Conservation (phyloP, 1,140 invertebrate species). For the Drosophila grimshawi region DNA sequence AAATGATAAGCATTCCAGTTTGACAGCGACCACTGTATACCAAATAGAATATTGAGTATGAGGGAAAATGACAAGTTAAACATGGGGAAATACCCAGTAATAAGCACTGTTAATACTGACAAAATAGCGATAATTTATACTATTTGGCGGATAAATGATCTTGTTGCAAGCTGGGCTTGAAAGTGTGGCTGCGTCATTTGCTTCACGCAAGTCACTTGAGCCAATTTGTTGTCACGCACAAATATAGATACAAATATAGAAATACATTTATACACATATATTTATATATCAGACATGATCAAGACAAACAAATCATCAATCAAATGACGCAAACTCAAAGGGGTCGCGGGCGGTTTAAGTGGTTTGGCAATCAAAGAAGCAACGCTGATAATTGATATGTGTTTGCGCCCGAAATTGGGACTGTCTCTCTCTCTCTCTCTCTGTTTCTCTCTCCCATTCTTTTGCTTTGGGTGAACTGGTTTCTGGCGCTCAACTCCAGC, state of each 20-base stretch:
- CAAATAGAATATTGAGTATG: neutral
- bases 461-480: constrained; percentile 25
- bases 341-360: constrained; percentile 64
- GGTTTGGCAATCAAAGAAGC: constrained; percentile 76
- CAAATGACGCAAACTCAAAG: constrained; percentile 62
- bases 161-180: constrained; percentile 11
- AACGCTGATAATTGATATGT: constrained; percentile 72
- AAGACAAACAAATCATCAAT: constrained; percentile 79
- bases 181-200: constrained; percentile 20
- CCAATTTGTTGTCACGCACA: constrained; percentile 70
- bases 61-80: neutral
- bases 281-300: constrained; percentile 4
- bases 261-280: constrained; percentile 10
- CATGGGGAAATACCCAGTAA: neutral
- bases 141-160: neutral
- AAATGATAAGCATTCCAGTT: neutral
- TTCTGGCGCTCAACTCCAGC: constrained; percentile 27
- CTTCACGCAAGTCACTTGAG: constrained; percentile 54
- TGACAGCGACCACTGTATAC: neutral
- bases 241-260: constrained; percentile 12
- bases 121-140: neutral
- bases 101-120: neutral
- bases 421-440: neutral
- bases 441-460: too few species aligned
- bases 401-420: constrained; percentile 58